Percentiles rank a stretch among this genome's conserved stretches.
These are phyloP conservation scores for Tachina fera DNA, from an alignment of 2,888 invertebrate species.

Conservation along the genomic window DNA sequence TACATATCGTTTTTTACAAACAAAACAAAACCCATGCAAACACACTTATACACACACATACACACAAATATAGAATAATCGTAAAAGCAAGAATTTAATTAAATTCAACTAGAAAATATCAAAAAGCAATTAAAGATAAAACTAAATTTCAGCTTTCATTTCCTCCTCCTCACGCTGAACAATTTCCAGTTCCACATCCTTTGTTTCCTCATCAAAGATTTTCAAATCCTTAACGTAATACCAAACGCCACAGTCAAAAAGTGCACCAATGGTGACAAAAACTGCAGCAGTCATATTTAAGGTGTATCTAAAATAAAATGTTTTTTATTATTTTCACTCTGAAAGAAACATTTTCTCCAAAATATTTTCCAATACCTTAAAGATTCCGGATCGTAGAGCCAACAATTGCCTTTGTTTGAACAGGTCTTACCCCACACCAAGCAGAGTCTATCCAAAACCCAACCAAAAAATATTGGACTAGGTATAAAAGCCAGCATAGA, in stretches of 20 bases:
- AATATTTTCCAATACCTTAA: constrained; percentile 81
- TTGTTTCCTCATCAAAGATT: constrained; percentile 87
- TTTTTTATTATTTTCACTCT: background rate
- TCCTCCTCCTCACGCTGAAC: constrained; percentile 81
- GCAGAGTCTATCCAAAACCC: constrained; percentile 86
- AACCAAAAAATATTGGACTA: constrained; percentile 90
- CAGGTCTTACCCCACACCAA: constrained; percentile 90
- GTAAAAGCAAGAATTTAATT: background rate
- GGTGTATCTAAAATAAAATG: constrained; percentile 83
- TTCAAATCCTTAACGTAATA: constrained; percentile 87
- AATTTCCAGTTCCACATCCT: constrained; percentile 81
- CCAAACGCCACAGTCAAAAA: constrained; percentile 88
- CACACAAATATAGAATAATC: background rate
- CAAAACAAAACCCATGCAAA: background rate
- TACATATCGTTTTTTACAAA: background rate
- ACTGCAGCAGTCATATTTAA: constrained; percentile 87
- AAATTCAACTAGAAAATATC: constrained; percentile 9
- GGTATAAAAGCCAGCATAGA: constrained; percentile 90
- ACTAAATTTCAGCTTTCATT: constrained; percentile 80
- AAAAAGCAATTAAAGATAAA: background rate
- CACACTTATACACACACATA: background rate
- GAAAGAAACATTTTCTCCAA: background rate
- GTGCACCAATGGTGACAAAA: constrained; percentile 86
- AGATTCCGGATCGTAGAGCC: constrained; percentile 88
- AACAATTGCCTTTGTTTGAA: constrained; percentile 88